Evolutionary conservation across 2,113 vertebrate species (phyloP).

Genomic region (Labrus mixtus): DNA sequence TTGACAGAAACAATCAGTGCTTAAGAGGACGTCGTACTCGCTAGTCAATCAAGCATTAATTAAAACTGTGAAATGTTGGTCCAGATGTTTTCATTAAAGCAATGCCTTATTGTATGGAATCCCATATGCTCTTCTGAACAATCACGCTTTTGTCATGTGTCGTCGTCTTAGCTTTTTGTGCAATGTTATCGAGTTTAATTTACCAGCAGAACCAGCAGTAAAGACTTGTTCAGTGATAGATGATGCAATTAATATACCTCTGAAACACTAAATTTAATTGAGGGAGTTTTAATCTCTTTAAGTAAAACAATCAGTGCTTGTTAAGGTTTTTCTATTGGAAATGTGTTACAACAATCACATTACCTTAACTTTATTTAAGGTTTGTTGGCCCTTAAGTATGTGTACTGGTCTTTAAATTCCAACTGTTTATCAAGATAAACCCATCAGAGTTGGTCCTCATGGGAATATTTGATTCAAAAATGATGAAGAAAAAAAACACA

Average conservation of each 20-base stretch:
- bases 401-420: conserved; percentile 8
- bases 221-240: neutral
- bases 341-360: neutral
- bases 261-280: conserved; percentile 20
- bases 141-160: conserved; percentile 38
- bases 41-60: conserved; percentile 51
- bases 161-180: conserved; percentile 47
- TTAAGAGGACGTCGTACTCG: conserved; percentile 19
- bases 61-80: conserved; percentile 77
- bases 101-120: conserved; percentile 78
- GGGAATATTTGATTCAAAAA: neutral
- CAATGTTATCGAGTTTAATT: conserved; percentile 28
- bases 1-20: conserved; percentile 50
- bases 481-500: neutral
- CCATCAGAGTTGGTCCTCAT: neutral
- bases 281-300: conserved; percentile 14
- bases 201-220: conserved; percentile 55
- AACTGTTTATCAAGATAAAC: neutral
- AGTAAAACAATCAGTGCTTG: conserved; percentile 1
- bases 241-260: conserved; percentile 30
- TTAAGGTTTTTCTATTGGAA: too few relatives aligned
- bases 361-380: neutral
- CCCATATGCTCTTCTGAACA: conserved; percentile 62
- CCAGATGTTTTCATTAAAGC: conserved; percentile 70
- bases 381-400: neutral